These are phyloP conservation scores for Ischnus inquisitorius DNA, from an alignment of 2,888 invertebrate species.

Conservation along the genomic window DNA sequence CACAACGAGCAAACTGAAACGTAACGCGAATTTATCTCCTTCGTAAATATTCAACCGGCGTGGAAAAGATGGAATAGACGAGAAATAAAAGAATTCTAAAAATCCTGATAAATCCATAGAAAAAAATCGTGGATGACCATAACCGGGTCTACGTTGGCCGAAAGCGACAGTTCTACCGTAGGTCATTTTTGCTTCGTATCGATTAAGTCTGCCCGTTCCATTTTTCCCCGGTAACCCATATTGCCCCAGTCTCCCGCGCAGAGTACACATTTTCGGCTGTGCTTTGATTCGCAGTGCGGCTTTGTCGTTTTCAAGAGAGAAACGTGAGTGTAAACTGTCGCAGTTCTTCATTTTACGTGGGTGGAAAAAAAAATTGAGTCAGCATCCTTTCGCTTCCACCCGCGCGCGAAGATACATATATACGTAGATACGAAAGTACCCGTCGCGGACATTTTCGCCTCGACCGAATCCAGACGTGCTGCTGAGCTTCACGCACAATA, in stretches of 20 bases:
- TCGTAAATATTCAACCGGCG: no score
- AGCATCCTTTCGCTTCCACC: conserved; percentile 20
- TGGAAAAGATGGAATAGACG: no score
- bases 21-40: no score
- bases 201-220: no score
- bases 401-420: background rate
- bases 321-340: background rate
- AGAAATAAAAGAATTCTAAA: no score
- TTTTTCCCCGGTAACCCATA: no score
- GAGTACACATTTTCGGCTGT: background rate
- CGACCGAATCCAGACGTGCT: background rate
- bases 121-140: no score
- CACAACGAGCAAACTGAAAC: background rate
- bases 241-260: background rate
- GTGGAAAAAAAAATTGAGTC: conserved; percentile 27
- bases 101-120: no score
- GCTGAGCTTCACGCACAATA: conserved; percentile 8
- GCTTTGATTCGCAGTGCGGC: background rate
- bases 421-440: background rate
- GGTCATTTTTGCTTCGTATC: no score
- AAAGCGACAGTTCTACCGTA: no score
- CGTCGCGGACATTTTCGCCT: conserved; percentile 5
- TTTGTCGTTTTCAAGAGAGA: background rate
- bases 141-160: no score
- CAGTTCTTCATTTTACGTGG: background rate